phyloP scores from a whole-genome alignment of 2,797 vertebrate genomes.

The Thaleichthys pacificus region DNA sequence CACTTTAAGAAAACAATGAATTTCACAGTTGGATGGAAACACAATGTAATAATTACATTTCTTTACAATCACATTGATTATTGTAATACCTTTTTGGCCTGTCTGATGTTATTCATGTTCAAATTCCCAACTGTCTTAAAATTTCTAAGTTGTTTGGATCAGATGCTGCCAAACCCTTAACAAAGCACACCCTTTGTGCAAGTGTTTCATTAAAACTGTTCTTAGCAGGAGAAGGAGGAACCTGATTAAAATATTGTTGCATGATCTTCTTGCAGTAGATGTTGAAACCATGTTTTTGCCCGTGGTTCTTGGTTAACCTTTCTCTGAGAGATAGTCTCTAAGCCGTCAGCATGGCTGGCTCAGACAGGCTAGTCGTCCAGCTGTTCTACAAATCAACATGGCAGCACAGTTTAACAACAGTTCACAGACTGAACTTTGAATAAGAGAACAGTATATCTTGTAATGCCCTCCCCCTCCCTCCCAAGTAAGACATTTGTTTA shows the following conservation, averaged over 20 bases:
- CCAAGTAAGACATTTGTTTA: too few species aligned
- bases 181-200: slow-evolving; percentile 14
- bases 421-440: not conserved
- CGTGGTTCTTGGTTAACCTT: slow-evolving; percentile 8
- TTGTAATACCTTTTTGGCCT: too few species aligned
- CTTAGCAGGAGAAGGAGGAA: not conserved
- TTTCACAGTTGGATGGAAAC: too few species aligned
- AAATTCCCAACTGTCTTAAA: too few species aligned
- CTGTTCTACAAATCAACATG: slow-evolving; percentile 16
- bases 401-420: not conserved
- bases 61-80: too few species aligned
- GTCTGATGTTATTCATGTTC: too few species aligned
- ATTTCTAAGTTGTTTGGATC: too few species aligned
- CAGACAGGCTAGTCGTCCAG: slow-evolving; percentile 15
- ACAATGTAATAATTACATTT: too few species aligned
- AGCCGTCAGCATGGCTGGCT: slow-evolving; percentile 22
- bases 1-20: too few species aligned
- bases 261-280: not conserved
- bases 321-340: slow-evolving; percentile 6
- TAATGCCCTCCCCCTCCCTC: too few species aligned
- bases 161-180: too few species aligned
- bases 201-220: not conserved
- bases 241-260: not conserved
- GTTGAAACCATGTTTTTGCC: slow-evolving; percentile 4
- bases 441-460: too few species aligned